phyloP scores from a whole-genome alignment of 2,888 invertebrate species.

The Synergus japonicus region DNA sequence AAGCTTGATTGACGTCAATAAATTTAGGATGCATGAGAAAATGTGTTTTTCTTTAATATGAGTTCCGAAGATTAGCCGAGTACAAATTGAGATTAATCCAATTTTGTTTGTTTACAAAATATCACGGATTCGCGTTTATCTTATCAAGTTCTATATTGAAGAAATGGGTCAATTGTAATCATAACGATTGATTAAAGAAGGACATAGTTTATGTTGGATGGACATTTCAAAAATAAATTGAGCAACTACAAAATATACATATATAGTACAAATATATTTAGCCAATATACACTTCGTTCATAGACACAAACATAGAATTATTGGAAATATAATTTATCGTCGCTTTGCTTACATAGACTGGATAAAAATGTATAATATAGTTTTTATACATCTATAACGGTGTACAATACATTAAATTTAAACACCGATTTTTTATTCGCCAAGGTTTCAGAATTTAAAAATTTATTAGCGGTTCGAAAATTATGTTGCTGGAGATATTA shows the following conservation, averaged over 20 bases:
- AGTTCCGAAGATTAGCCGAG: not conserved
- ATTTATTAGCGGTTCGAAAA: not conserved
- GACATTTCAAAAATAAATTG: conserved; percentile 23
- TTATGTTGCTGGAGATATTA: not conserved
- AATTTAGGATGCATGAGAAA: conserved; percentile 4
- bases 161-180: not conserved
- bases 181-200: not conserved
- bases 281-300: conserved; percentile 41
- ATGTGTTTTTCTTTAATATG: not conserved
- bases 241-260: conserved; percentile 38
- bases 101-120: not conserved
- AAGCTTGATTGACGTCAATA: conserved; percentile 17
- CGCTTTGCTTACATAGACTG: not conserved
- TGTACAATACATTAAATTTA: conserved; percentile 5
- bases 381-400: conserved; percentile 19
- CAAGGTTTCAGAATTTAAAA: not conserved
- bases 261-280: conserved; percentile 49
- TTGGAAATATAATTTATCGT: conserved; percentile 34
- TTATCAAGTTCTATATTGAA: not conserved
- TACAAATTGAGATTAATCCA: not conserved
- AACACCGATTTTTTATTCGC: not conserved
- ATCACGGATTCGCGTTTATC: not conserved
- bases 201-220: not conserved
- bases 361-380: conserved; percentile 20
- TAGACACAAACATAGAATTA: conserved; percentile 43